These are phyloP conservation scores for Dryobotodes eremita DNA, from an alignment of 2,888 invertebrate genomes.

Conservation along the genomic window DNA sequence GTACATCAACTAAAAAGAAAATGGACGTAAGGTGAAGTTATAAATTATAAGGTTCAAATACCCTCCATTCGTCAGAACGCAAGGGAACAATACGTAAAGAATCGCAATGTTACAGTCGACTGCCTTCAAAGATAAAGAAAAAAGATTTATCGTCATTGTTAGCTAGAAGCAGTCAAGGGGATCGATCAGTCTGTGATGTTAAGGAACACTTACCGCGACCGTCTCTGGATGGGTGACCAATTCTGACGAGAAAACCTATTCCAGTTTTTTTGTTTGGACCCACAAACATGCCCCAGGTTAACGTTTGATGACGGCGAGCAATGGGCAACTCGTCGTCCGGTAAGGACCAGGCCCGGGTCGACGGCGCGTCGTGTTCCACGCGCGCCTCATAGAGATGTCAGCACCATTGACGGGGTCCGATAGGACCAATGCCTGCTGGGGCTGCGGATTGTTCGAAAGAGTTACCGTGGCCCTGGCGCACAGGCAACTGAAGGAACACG, in stretches of 20 bases:
- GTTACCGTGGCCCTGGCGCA: too few relatives aligned
- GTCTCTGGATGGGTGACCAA: neutral
- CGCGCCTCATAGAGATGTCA: too few relatives aligned
- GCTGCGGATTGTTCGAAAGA: too few relatives aligned
- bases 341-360: too few relatives aligned
- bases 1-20: conserved; percentile 20
- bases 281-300: neutral
- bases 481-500: too few relatives aligned
- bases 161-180: neutral
- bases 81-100: conserved; percentile 39
- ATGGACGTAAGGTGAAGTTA: conserved; percentile 13
- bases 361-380: too few relatives aligned
- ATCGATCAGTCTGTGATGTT: neutral
- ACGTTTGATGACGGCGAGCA: too few relatives aligned
- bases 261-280: neutral
- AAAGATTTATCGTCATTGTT: conserved; percentile 26
- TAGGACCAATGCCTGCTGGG: too few relatives aligned
- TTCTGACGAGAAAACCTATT: neutral
- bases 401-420: too few relatives aligned
- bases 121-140: conserved; percentile 20
- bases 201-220: neutral
- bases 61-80: conserved; percentile 32
- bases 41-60: conserved; percentile 30
- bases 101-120: conserved; percentile 31
- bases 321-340: too few relatives aligned